Base-by-base conservation (phyloP, 2,888 invertebrate genomes). In the Mactromeris polynyma region DNA sequence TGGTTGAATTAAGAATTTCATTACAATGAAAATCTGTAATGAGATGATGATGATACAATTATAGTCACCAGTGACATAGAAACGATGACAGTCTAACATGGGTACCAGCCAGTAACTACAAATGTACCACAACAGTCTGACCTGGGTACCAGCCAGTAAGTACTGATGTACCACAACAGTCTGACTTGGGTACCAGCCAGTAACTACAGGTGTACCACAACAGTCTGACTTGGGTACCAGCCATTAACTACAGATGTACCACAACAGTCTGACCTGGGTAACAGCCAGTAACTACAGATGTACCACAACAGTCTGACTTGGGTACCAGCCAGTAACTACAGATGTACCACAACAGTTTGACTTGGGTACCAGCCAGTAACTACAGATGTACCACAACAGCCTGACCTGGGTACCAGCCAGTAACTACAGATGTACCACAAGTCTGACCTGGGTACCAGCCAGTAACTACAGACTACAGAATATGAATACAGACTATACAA, bases 391-490 rank as follows among this genome's bases (percentile, higher is more conserved):
- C n/a, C n/a, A n/a, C n/a, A n/a, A n/a, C n/a, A n/a, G n/a, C n/a
- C n/a, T n/a, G n/a, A 73, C 11, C 73, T 54, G 21, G 54, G 58
- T 58, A 58, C 58, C 58, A 58, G 58, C 58, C 58, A 58, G 58
- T 2, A n/a, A n/a, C n/a, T n/a, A n/a, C n/a, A n/a, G n/a, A n/a
- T n/a, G n/a, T n/a, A n/a, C n/a, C n/a, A n/a, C n/a, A n/a, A n/a
- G n/a, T n/a, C n/a, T n/a, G n/a, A 73, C 11, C 73, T 73, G 73
- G 73, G 36, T 33, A 33, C 73, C 73, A 73, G 73, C 73, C 73
- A 73, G 73, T 17, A 33, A 21, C 36, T 4, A 69, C 33, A 1
- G 26, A 64, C 11, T 64, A 26, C 26, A n/a, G 26, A 26, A 64
- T 9, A 64, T 2, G n/a, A 4, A 26, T 26, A 64, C 58, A 64